Evolutionary conservation across 2,888 invertebrate genomes (phyloP).

Genomic region (Pherbina coryleti): DNA sequence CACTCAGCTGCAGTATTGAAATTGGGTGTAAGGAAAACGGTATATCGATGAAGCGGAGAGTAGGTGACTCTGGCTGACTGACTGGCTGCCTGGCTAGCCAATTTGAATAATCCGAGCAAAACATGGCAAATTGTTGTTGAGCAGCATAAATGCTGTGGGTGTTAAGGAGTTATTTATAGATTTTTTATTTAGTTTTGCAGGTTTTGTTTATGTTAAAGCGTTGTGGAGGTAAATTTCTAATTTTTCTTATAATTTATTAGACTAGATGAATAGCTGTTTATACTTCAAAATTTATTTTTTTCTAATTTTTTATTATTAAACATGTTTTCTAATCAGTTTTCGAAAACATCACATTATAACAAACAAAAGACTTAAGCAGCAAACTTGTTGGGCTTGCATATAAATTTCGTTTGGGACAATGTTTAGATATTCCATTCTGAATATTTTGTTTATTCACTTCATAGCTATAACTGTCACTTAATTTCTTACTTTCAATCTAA

Average conservation of each 20-base stretch:
- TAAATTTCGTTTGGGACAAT: background rate
- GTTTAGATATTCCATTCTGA: too few relatives aligned
- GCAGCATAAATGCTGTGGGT: background rate
- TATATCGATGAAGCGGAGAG: too few relatives aligned
- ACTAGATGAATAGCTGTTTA: too few relatives aligned
- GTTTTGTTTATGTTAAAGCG: too few relatives aligned
- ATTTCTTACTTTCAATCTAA: background rate
- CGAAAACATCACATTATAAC: too few relatives aligned
- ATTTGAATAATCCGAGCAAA: constrained; percentile 2
- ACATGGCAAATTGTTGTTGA: constrained; percentile 17
- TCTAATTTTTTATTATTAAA: too few relatives aligned
- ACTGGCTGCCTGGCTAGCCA: background rate
- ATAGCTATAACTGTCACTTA: background rate
- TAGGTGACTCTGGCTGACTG: background rate
- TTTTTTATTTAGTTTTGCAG: background rate
- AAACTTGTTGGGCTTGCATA: background rate
- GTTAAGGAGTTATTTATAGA: constrained; percentile 6
- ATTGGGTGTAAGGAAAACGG: background rate
- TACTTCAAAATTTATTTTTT: too few relatives aligned
- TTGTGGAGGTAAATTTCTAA: too few relatives aligned
- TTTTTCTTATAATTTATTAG: too few relatives aligned
- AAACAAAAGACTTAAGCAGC: background rate
- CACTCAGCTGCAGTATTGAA: constrained; percentile 5
- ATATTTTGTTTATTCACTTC: too few relatives aligned
- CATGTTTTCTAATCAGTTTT: too few relatives aligned